phyloP scores from a whole-genome alignment of 2,797 vertebrate genomes.

The Gallinago solitaria region DNA sequence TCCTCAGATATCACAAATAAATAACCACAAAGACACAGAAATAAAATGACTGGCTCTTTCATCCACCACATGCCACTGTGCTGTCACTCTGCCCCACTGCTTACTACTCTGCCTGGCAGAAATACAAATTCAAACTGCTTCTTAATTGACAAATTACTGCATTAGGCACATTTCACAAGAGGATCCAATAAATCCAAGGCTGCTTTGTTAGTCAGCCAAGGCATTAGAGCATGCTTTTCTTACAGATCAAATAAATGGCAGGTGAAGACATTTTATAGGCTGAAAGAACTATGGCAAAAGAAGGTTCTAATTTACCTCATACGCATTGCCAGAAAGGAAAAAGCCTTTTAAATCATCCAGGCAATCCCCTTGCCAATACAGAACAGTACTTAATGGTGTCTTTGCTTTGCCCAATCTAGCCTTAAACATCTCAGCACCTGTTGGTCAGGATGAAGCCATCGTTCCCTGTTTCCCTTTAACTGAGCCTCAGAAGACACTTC shows the following conservation, averaged over 20 bases:
- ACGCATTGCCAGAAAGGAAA: constrained; percentile 16
- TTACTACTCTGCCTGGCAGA: background rate
- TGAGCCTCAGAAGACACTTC: background rate
- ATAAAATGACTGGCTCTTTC: background rate
- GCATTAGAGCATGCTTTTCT: constrained; percentile 37
- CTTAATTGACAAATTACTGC: constrained; percentile 49
- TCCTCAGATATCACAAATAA: background rate
- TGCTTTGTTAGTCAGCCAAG: constrained; percentile 40
- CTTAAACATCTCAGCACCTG: constrained; percentile 23
- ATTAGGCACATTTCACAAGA: constrained; percentile 44
- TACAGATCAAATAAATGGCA: constrained; percentile 35
- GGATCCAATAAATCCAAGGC: constrained; percentile 36
- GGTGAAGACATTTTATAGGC: constrained; percentile 55
- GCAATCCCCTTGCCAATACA: constrained; percentile 33
- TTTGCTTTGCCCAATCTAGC: background rate
- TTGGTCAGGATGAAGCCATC: constrained; percentile 12
- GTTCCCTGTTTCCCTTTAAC: background rate
- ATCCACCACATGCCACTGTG: background rate
- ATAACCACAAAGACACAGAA: background rate
- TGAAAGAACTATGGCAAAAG: constrained; percentile 23
- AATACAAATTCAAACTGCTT: constrained; percentile 20
- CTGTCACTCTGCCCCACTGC: background rate
- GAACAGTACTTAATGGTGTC: constrained; percentile 3
- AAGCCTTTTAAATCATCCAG: constrained; percentile 50
- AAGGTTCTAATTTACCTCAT: constrained; percentile 45